These are phyloP conservation scores for Boloria euphrosyne DNA, from an alignment of 2,888 invertebrate genomes.

Conservation along the genomic window DNA sequence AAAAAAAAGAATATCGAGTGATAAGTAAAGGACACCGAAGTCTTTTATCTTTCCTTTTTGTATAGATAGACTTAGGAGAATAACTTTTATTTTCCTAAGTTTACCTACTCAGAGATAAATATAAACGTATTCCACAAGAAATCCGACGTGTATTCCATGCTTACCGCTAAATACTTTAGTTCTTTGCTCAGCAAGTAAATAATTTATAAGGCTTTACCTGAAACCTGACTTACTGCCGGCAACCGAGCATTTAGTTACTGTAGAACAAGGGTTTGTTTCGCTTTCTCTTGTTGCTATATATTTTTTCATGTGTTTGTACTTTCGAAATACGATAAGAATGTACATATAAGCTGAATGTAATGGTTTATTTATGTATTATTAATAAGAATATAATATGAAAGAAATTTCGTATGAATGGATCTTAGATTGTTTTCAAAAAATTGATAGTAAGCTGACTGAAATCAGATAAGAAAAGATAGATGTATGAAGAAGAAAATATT, in stretches of 20 bases:
- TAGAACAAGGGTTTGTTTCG: slow-evolving; percentile 33
- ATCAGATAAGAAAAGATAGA: too few species aligned
- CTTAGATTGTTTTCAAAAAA: too few species aligned
- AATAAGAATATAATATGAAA: background rate
- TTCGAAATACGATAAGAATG: slow-evolving; percentile 27
- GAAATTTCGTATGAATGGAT: too few species aligned
- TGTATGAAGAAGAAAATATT: too few species aligned
- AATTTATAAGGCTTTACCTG: slow-evolving; percentile 57
- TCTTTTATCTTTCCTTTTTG: background rate
- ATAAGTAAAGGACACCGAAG: too few species aligned
- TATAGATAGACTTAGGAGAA: too few species aligned
- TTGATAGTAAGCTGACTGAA: too few species aligned
- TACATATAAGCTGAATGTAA: slow-evolving; percentile 6
- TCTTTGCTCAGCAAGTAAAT: slow-evolving; percentile 57
- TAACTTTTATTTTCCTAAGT: slow-evolving; percentile 1
- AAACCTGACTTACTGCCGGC: slow-evolving; percentile 42
- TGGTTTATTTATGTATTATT: background rate
- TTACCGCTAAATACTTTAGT: slow-evolving; percentile 59
- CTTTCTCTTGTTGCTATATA: slow-evolving; percentile 30
- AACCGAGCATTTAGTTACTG: slow-evolving; percentile 34
- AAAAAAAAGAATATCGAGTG: too few species aligned
- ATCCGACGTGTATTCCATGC: slow-evolving; percentile 48
- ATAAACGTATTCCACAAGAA: slow-evolving; percentile 52
- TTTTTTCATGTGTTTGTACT: slow-evolving; percentile 17
- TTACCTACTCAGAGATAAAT: slow-evolving; percentile 39